phyloP scores from a whole-genome alignment of 2,797 vertebrate species.

The Pogoniulus pusillus region DNA sequence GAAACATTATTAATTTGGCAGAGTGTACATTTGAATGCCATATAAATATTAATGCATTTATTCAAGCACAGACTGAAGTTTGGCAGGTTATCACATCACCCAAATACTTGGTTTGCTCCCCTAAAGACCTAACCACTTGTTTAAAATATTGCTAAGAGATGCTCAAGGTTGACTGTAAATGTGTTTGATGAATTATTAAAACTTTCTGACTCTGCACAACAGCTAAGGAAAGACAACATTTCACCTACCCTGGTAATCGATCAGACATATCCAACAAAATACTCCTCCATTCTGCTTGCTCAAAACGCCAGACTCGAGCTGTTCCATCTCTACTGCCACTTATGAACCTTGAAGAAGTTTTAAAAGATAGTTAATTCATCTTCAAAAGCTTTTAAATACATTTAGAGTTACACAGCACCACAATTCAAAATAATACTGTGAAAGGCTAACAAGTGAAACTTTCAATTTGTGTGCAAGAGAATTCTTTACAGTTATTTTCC shows the following conservation, averaged over 20 bases:
- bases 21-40: not conserved
- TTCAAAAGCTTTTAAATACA: not conserved
- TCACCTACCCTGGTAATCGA: conserved; percentile 85
- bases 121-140: not conserved
- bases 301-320: conserved; percentile 91
- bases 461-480: not conserved
- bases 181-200: not conserved
- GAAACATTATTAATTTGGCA: not conserved
- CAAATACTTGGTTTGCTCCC: not conserved
- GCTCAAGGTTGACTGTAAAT: not conserved
- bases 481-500: not conserved
- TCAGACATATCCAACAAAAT: conserved; percentile 92
- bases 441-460: not conserved
- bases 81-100: not conserved
- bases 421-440: not conserved
- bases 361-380: not conserved
- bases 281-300: conserved; percentile 92
- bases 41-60: not conserved
- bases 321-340: conserved; percentile 97
- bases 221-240: not conserved
- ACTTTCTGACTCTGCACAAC: not conserved
- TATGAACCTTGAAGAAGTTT: conserved; percentile 84
- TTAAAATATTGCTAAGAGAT: not conserved
- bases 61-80: not conserved
- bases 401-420: not conserved